phyloP scores from a whole-genome alignment of 2,113 vertebrate genomes.

The Anser brachyrhynchus region DNA sequence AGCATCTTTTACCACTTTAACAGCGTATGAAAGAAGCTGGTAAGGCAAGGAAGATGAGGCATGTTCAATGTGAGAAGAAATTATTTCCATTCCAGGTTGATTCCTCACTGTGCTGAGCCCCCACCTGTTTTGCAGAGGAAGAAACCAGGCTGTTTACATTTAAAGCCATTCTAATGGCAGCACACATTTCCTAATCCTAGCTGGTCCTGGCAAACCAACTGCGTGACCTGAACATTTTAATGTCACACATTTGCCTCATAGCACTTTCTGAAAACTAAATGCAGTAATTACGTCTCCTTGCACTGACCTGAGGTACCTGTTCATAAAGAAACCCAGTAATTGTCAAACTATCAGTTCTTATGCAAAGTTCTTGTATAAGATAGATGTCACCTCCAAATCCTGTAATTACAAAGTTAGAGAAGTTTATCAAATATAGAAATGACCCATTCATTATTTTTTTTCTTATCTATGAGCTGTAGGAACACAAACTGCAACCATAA shows the following conservation, averaged over 20 bases:
- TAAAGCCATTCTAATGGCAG: background rate
- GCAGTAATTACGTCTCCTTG: background rate
- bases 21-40: background rate
- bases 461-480: background rate
- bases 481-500: background rate
- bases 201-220: background rate
- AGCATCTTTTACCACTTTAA: background rate
- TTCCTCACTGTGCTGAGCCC: background rate
- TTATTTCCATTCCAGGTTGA: background rate
- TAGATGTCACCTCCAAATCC: background rate
- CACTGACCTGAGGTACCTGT: background rate
- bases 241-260: background rate
- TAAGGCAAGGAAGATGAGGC: background rate
- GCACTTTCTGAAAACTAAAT: background rate
- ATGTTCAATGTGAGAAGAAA: background rate
- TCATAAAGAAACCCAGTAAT: background rate
- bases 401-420: background rate
- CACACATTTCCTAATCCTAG: background rate
- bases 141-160: background rate
- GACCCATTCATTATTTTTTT: background rate
- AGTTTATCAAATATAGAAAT: background rate
- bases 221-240: background rate
- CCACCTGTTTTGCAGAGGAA: background rate
- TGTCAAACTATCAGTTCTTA: background rate
- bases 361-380: background rate